These are phyloP conservation scores for Leptobrachium ailaonicum DNA, from an alignment of 2,113 vertebrate species.

Conservation along the genomic window DNA sequence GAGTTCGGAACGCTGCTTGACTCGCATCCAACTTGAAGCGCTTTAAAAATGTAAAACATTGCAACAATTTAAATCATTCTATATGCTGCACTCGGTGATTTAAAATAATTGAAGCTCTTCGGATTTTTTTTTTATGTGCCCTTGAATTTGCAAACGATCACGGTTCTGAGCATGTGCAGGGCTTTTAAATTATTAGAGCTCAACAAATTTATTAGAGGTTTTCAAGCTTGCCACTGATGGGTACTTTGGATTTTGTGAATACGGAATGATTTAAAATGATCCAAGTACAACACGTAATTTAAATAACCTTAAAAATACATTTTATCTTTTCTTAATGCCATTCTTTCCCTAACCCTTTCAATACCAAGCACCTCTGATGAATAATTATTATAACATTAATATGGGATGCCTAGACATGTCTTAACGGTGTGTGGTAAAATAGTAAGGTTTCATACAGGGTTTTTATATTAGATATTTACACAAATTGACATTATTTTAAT, in stretches of 20 bases:
- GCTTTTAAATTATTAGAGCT: conserved; percentile 70
- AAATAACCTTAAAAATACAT: not conserved
- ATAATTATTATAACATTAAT: too few species aligned
- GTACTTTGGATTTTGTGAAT: conserved; percentile 59
- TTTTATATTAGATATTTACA: too few species aligned
- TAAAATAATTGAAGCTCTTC: conserved; percentile 81
- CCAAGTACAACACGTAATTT: conserved; percentile 52
- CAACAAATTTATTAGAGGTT: conserved; percentile 66
- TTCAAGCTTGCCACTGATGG: conserved; percentile 65
- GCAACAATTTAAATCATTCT: conserved; percentile 75
- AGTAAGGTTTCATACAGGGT: too few species aligned
- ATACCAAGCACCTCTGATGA: too few species aligned
- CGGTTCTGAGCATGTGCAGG: conserved; percentile 67
- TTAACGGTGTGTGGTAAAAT: too few species aligned
- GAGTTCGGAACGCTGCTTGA: conserved; percentile 63
- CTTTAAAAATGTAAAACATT: conserved; percentile 74
- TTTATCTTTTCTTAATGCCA: too few species aligned
- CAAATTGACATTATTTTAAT: too few species aligned
- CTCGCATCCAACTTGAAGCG: conserved; percentile 68
- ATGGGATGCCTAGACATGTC: too few species aligned
- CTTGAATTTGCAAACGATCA: conserved; percentile 72
- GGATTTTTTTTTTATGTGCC: conserved; percentile 74
- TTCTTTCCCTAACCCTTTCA: too few species aligned
- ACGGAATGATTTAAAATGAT: conserved; percentile 66
- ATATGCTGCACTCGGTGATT: conserved; percentile 67